Base-by-base conservation (phyloP, 2,797 vertebrate species). In the Macropodus opercularis region DNA sequence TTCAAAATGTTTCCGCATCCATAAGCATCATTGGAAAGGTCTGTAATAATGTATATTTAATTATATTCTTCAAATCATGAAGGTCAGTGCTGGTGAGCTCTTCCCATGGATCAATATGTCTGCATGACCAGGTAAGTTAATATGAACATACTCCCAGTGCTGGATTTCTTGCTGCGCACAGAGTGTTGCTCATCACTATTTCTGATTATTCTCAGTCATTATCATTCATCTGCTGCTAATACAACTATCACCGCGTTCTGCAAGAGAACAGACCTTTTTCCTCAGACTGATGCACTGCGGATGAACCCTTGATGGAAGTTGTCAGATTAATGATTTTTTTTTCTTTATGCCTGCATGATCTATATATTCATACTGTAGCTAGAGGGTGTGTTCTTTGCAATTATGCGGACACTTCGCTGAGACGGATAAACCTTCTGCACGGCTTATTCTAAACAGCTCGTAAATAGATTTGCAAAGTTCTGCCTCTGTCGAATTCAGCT, bases 31-130 rank as follows among this genome's bases (percentile, higher is more conserved):
- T 7, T 4, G 35, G 66, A 78, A 77, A 80, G 62, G 63, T 62
- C 75, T 79, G 56, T 48, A 56, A 75, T 83, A 79, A 87, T 82
- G 68, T 81, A 85, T 84, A 75, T 86, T 86, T 85, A 82, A 87
- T 86, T 61, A 59, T 57, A 69, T 63, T 71, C 49, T 50, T 70
- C 72, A 70, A 75, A 83, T 83, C 77, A 75, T 73, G 81, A 86
- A 87, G 81, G 80, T 82, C 77, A 75, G n/a, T 63, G 63, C 61
- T n/a, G n/a, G 63, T 68, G 72, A 87, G 75, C 75, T 67, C 50
- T 68, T 61, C 56, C 24, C 67, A 69, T 59, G 62, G 63, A 86
- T 88, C 83, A 79, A 85, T 80, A 77, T 46, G 62, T 76, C 63
- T 70, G 75, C 84, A 76, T 86, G 85, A 76, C 69, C 69, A 56